phyloP scores from a whole-genome alignment of 2,113 vertebrate genomes.

The Brienomyrus longianalis region DNA sequence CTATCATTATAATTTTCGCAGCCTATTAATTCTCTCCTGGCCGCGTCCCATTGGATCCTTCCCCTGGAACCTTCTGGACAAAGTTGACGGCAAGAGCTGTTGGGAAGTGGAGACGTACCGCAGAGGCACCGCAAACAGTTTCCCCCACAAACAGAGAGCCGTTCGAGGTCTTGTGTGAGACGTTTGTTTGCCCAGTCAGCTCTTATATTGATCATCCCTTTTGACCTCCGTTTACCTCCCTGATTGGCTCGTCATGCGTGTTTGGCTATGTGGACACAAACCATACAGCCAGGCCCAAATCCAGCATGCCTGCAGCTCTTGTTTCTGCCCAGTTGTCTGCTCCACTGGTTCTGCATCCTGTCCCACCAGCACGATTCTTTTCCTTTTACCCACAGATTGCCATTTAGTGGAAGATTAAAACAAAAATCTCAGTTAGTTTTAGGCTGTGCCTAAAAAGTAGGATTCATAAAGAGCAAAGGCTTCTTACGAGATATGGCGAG shows the following conservation, averaged over 20 bases:
- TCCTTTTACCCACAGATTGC: neutral
- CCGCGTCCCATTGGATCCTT: constrained; percentile 12
- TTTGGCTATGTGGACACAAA: neutral
- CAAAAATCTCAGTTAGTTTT: neutral
- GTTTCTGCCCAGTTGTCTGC: neutral
- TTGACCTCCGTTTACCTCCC: neutral
- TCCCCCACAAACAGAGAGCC: neutral
- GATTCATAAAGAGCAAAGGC: neutral
- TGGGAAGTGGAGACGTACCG: neutral
- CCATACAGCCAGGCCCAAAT: neutral
- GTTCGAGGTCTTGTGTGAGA: neutral
- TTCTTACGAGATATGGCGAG: neutral
- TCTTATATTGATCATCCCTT: neutral
- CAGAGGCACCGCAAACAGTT: neutral
- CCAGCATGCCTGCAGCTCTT: neutral
- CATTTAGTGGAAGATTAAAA: neutral
- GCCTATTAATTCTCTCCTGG: constrained; percentile 22
- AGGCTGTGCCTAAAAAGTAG: neutral
- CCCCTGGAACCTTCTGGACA: neutral
- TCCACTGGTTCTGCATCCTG: neutral
- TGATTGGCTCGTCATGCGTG: neutral
- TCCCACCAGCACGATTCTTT: neutral
- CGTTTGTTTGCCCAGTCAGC: neutral
- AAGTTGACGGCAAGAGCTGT: neutral
- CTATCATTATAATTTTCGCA: constrained; percentile 13